These are phyloP conservation scores for Conopomorpha cramerella DNA, from an alignment of 1,140 invertebrate species.

Conservation along the genomic window DNA sequence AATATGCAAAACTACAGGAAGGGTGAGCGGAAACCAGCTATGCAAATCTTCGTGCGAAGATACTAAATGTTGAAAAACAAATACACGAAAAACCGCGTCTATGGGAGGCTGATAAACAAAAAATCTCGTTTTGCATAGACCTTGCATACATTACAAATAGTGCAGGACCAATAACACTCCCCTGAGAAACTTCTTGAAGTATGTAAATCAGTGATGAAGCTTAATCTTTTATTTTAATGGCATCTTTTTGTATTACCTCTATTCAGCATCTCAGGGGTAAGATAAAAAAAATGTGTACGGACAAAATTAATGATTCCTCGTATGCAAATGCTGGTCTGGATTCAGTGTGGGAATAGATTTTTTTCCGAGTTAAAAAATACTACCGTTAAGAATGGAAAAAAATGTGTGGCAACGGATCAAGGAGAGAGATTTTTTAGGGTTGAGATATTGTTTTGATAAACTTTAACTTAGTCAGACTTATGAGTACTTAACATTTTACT, in stretches of 20 bases:
- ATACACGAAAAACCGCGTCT: constrained; percentile 49
- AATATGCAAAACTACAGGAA: constrained; percentile 21
- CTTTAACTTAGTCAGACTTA: too few species aligned
- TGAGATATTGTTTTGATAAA: too few species aligned
- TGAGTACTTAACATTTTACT: too few species aligned
- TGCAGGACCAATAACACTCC: constrained; percentile 17
- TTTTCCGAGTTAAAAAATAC: constrained; percentile 6
- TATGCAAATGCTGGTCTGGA: constrained; percentile 44
- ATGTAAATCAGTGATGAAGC: constrained; percentile 44
- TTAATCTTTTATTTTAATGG: constrained; percentile 59
- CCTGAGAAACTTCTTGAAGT: constrained; percentile 37
- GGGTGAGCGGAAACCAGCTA: constrained; percentile 43
- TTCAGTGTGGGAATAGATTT: constrained; percentile 43
- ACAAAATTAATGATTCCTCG: constrained; percentile 46
- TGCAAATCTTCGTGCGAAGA: constrained; percentile 57
- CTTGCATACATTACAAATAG: constrained; percentile 39
- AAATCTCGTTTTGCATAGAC: constrained; percentile 50
- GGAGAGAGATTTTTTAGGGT: too few species aligned
- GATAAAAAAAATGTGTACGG: constrained; percentile 26
- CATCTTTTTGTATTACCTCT: constrained; percentile 47
- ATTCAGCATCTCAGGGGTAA: constrained; percentile 34
- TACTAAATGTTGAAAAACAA: constrained; percentile 45
- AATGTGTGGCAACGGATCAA: too few species aligned
- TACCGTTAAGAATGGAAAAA: too few species aligned
- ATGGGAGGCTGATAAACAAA: constrained; percentile 48